Evolutionary conservation across 2,113 vertebrate genomes (phyloP), one percentile per base, ranked within the genome.

Genomic region (Cochlearius cochlearius): DNA sequence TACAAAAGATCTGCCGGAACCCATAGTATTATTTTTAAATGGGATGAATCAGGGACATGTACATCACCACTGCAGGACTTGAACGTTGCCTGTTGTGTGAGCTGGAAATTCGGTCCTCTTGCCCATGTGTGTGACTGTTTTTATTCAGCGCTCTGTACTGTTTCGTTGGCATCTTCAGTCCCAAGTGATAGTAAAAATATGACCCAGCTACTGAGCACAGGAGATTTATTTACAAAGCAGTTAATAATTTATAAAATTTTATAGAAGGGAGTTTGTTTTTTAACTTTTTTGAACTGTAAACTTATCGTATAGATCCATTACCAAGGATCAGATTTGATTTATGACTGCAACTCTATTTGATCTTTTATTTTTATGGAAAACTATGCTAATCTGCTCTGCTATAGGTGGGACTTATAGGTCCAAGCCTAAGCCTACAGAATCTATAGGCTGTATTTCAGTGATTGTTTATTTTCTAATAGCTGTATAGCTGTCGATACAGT

Each of bases 1-100:
- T 78, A 86, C 69, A 91, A 90, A 89, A 95, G 56, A 89, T 84
- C 63, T 88, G 43, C 38, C 55, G 79, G 86, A 91, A 63, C 41
- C 39, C 53, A 78, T 39, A 50, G 27, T 25, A 26, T 22, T 69
- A 32, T 86, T 94, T 95, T 77, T 22, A 55, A 74, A 64, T 30
- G 22, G 20, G 75, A 68, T 67, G 60, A 95, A 66, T 15, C 20
- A 9, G 85, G 86, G 43, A 41, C 55, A 10, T 23, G 63, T 25
- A 8, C 59, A 29, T 86, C 34, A 89, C 22, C 52, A 6, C 36
- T 67, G 56, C 39, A 22, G 10, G 26, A 41, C 27, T 78, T 45
- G 41, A 89, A 77, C 0, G 2, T n/a, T 82, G 45, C 76, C 34
- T 71, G 11, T 52, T 8, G 2, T 7, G 17, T 39, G 69, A 90